Conservation (phyloP, 2,888 invertebrate genomes). For the Drosophila putrida region DNA sequence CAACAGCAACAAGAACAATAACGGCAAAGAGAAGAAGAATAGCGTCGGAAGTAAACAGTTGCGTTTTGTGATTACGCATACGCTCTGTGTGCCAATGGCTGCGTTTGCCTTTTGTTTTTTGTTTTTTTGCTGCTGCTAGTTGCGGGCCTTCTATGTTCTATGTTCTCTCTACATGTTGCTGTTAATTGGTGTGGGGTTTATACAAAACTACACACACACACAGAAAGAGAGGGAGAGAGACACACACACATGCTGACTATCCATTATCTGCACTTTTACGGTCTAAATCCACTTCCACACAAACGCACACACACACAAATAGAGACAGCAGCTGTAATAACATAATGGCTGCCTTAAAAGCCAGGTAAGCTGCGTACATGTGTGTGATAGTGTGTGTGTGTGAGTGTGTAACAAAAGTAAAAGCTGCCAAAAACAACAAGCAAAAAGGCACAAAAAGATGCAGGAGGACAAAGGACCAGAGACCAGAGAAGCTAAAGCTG, state of each 20-base stretch:
- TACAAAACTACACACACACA: conserved; percentile 43
- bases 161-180: conserved; percentile 15
- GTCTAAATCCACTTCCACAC: conserved; percentile 74
- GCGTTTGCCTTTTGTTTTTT: neutral
- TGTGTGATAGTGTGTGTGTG: conserved; percentile 10
- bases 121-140: neutral
- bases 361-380: conserved; percentile 54
- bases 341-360: conserved; percentile 74
- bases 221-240: conserved; percentile 26
- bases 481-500: conserved; percentile 17
- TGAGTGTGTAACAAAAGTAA: conserved; percentile 44
- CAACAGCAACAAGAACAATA: neutral
- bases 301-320: conserved; percentile 1
- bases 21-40: neutral
- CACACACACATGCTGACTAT: conserved; percentile 24
- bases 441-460: conserved; percentile 39
- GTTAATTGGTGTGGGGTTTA: conserved; percentile 49
- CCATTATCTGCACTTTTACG: conserved; percentile 79
- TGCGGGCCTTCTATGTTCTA: neutral
- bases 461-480: conserved; percentile 36
- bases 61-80: conserved; percentile 68
- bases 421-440: conserved; percentile 48
- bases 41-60: conserved; percentile 42
- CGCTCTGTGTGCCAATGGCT: conserved; percentile 46
- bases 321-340: conserved; percentile 61